Percentiles rank a stretch among this genome's conserved stretches.
phyloP scores from a whole-genome alignment of 2,888 invertebrate genomes.

The Ceriagrion tenellum region DNA sequence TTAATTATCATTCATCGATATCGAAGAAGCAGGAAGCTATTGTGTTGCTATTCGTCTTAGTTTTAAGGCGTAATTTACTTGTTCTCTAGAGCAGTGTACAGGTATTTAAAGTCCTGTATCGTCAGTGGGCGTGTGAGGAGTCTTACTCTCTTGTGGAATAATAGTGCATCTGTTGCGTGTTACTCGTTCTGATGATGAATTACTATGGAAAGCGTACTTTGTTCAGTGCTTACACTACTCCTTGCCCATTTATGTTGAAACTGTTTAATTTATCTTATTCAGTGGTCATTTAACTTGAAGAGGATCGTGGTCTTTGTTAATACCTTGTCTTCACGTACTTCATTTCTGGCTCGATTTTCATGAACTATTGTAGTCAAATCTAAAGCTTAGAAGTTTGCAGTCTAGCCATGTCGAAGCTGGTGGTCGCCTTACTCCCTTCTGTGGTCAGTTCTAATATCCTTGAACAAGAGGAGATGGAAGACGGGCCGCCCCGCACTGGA shows the following conservation, averaged over 20 bases:
- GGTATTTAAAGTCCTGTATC: not conserved
- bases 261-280: constrained; percentile 57
- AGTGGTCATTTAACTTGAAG: constrained; percentile 46
- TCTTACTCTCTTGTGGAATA: not conserved
- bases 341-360: not conserved
- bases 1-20: constrained; percentile 5
- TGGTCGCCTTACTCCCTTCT: constrained; percentile 38
- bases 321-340: not conserved
- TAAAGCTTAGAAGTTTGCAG: constrained; percentile 30
- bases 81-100: not conserved
- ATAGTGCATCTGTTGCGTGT: constrained; percentile 54
- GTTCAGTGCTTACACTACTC: constrained; percentile 41
- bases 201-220: constrained; percentile 54
- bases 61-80: not conserved
- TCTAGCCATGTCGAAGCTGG: constrained; percentile 63
- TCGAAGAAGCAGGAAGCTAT: not conserved
- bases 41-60: not conserved
- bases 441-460: constrained; percentile 47
- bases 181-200: constrained; percentile 52
- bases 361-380: constrained; percentile 41
- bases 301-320: not conserved
- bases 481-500: constrained; percentile 72
- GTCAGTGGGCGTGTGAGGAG: not conserved
- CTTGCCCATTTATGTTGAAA: constrained; percentile 48
- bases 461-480: constrained; percentile 59